phyloP scores from a whole-genome alignment of 2,888 invertebrate species.

The Alitta virens region DNA sequence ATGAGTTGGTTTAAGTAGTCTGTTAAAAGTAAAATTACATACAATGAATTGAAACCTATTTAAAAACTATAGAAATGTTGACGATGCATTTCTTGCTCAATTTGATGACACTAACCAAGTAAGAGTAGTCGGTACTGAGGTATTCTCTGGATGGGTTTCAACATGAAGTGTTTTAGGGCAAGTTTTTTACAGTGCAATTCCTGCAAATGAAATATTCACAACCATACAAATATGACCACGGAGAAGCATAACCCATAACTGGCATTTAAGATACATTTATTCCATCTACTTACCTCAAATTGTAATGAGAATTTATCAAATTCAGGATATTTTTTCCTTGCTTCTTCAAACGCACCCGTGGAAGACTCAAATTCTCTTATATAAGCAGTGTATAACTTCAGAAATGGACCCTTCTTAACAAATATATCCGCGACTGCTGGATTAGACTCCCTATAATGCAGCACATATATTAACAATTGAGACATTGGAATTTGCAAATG shows the following conservation, averaged over 20 bases:
- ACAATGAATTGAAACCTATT: not conserved
- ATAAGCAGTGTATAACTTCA: slow-evolving; percentile 63
- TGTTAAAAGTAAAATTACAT: too few relatives aligned
- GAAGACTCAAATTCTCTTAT: slow-evolving; percentile 62
- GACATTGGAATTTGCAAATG: too few relatives aligned
- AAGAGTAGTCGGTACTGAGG: slow-evolving; percentile 67
- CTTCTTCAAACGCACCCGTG: slow-evolving; percentile 60
- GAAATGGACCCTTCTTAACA: slow-evolving; percentile 64
- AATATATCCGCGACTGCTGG: slow-evolving; percentile 63
- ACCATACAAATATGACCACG: too few relatives aligned
- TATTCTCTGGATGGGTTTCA: slow-evolving; percentile 69
- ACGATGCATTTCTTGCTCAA: too few relatives aligned
- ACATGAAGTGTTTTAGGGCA: slow-evolving; percentile 66
- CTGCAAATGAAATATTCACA: too few relatives aligned
- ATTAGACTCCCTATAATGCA: slow-evolving; percentile 45
- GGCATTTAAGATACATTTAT: not conserved
- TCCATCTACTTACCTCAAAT: slow-evolving; percentile 58
- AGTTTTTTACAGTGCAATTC: slow-evolving; percentile 59
- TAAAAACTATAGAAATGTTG: not conserved
- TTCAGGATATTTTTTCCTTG: slow-evolving; percentile 58
- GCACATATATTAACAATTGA: not conserved
- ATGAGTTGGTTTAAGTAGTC: slow-evolving; percentile 64
- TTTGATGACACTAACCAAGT: slow-evolving; percentile 51
- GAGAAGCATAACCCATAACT: not conserved
- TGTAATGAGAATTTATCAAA: slow-evolving; percentile 60